Conservation (phyloP, 2,888 invertebrate genomes). For the Brachylomia viminalis region DNA sequence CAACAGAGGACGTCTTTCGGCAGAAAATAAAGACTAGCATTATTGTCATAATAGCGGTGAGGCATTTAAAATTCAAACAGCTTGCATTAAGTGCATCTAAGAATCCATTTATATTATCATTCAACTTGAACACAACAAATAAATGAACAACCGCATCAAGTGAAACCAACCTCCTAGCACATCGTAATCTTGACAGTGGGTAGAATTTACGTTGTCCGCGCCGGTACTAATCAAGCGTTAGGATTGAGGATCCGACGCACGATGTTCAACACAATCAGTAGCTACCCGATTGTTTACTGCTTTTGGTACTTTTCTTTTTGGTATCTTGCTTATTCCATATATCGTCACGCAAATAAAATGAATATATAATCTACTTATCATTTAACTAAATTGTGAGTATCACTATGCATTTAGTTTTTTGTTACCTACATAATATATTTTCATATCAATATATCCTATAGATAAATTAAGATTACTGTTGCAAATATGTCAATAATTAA, state of each 20-base stretch:
- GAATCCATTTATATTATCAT: too few relatives aligned
- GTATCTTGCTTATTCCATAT: background rate
- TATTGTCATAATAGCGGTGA: too few relatives aligned
- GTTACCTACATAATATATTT: background rate
- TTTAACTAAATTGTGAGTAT: background rate
- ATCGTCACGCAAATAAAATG: background rate
- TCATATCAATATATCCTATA: background rate
- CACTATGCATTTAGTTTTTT: too few relatives aligned
- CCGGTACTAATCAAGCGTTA: slow-evolving; percentile 70
- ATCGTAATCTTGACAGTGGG: slow-evolving; percentile 67
- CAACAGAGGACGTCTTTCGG: too few relatives aligned
- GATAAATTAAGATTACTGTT: background rate
- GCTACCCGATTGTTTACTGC: slow-evolving; percentile 23
- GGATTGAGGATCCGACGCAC: slow-evolving; percentile 56
- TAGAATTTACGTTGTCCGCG: slow-evolving; percentile 65
- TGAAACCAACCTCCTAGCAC: background rate
- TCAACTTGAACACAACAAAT: too few relatives aligned
- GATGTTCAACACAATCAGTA: slow-evolving; percentile 32
- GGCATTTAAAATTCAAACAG: too few relatives aligned
- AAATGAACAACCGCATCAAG: slow-evolving; percentile 46
- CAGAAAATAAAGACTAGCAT: too few relatives aligned
- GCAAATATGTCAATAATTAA: background rate
- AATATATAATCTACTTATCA: background rate
- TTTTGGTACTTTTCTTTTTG: background rate
- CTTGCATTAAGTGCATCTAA: too few relatives aligned